Percentiles rank a stretch among this genome's conserved stretches.
Evolutionary conservation across 2,888 invertebrate genomes (phyloP).

Genomic region (Drosophila paranaensis): DNA sequence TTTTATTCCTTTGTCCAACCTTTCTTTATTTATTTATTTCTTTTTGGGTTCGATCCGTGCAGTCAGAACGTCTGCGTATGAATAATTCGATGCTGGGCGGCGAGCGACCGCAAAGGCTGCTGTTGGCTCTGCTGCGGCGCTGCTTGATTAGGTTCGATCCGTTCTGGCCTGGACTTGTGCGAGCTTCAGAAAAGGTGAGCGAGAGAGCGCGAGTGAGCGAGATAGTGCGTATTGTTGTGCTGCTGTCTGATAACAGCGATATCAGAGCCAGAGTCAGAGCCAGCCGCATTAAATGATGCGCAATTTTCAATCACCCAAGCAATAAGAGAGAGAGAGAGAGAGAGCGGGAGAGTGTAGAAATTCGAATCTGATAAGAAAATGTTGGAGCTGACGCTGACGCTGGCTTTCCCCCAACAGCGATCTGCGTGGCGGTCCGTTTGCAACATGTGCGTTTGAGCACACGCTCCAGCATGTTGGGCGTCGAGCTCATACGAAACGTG

Average conservation of each 20-base stretch:
- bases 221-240: slow-evolving; percentile 22
- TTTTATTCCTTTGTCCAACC: slow-evolving; percentile 10
- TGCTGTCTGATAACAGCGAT: slow-evolving; percentile 56
- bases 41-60: slow-evolving; percentile 58
- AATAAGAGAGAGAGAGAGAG: slow-evolving; percentile 9
- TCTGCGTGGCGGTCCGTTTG: slow-evolving; percentile 26
- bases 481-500: slow-evolving; percentile 55
- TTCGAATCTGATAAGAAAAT: slow-evolving; percentile 36
- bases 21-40: slow-evolving; percentile 12
- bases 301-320: slow-evolving; percentile 53
- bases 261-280: slow-evolving; percentile 33
- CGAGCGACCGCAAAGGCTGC: slow-evolving; percentile 65
- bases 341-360: slow-evolving; percentile 16
- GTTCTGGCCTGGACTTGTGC: slow-evolving; percentile 31
- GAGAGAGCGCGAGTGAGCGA: neutral
- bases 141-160: slow-evolving; percentile 41
- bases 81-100: slow-evolving; percentile 67
- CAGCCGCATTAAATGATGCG: slow-evolving; percentile 57
- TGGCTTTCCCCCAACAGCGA: slow-evolving; percentile 37
- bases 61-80: slow-evolving; percentile 72
- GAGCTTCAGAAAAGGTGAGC: slow-evolving; percentile 33
- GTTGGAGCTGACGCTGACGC: slow-evolving; percentile 5
- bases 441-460: slow-evolving; percentile 26
- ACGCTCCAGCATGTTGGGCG: slow-evolving; percentile 32
- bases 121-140: slow-evolving; percentile 44